Evolutionary conservation across 2,888 invertebrate species (phyloP).

Genomic region (Drosophila cognata): DNA sequence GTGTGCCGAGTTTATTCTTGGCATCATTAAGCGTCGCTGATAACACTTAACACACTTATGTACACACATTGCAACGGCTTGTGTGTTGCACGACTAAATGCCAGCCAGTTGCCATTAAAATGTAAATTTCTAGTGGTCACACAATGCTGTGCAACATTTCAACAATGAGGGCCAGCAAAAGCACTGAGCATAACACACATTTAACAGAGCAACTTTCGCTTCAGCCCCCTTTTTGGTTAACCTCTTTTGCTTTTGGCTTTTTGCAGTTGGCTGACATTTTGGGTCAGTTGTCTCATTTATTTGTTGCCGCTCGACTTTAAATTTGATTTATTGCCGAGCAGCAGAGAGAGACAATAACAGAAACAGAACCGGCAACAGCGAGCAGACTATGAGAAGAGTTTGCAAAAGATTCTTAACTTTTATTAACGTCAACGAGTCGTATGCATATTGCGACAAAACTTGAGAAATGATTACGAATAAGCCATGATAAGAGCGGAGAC

Average conservation of each 20-base stretch:
- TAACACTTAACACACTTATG: conserved; percentile 74
- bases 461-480: conserved; percentile 25
- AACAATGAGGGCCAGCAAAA: conserved; percentile 35
- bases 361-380: background rate
- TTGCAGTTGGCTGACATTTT: conserved; percentile 67
- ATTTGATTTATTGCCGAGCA: conserved; percentile 69
- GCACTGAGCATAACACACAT: conserved; percentile 26
- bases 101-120: conserved; percentile 67
- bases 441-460: conserved; percentile 60
- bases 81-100: conserved; percentile 55
- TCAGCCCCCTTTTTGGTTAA: conserved; percentile 31
- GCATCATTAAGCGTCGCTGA: conserved; percentile 76
- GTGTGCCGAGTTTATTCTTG: conserved; percentile 72
- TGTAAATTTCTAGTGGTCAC: conserved; percentile 79
- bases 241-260: conserved; percentile 52
- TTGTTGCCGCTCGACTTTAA: conserved; percentile 65
- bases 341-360: conserved; percentile 11
- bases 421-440: conserved; percentile 64
- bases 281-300: conserved; percentile 77
- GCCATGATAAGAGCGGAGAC: conserved; percentile 4
- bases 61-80: conserved; percentile 1
- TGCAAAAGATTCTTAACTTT: conserved; percentile 29
- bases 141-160: conserved; percentile 55
- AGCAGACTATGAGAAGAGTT: background rate
- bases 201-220: conserved; percentile 50